phyloP scores from a whole-genome alignment of 2,797 vertebrate species.

The Phoeniculus purpureus region DNA sequence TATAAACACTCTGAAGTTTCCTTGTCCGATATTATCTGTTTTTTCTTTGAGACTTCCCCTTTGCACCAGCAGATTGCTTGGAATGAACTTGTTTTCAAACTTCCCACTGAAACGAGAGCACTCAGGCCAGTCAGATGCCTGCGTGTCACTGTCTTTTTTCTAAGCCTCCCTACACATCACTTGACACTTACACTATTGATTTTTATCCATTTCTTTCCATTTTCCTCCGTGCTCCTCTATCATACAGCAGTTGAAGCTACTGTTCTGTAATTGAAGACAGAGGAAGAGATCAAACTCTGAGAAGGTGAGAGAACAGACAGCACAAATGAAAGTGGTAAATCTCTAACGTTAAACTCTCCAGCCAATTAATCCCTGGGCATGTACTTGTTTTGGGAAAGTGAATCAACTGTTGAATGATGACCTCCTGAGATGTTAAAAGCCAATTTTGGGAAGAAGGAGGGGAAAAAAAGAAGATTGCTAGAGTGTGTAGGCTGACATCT shows the following conservation, averaged over 20 bases:
- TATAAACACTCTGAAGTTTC: not conserved
- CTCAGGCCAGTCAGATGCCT: not conserved
- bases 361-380: slow-evolving; percentile 6
- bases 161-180: slow-evolving; percentile 13
- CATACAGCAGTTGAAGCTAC: not conserved
- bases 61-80: not conserved
- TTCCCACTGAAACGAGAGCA: not conserved
- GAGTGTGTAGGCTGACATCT: not conserved
- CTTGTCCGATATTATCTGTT: not conserved
- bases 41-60: not conserved
- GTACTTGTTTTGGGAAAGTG: slow-evolving; percentile 10
- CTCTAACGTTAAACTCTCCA: not conserved
- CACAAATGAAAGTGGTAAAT: not conserved
- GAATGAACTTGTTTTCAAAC: not conserved
- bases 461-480: not conserved
- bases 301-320: not conserved
- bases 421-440: slow-evolving; percentile 1
- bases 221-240: not conserved
- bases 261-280: slow-evolving; percentile 22
- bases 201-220: slow-evolving; percentile 34
- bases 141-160: not conserved
- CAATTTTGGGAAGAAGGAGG: not conserved
- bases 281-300: not conserved
- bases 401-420: not conserved
- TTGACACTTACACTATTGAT: not conserved